Evolutionary conservation across 1,140 invertebrate genomes (phyloP), one percentile per base, ranked within the genome.

Genomic region (Mamestra configurata): DNA sequence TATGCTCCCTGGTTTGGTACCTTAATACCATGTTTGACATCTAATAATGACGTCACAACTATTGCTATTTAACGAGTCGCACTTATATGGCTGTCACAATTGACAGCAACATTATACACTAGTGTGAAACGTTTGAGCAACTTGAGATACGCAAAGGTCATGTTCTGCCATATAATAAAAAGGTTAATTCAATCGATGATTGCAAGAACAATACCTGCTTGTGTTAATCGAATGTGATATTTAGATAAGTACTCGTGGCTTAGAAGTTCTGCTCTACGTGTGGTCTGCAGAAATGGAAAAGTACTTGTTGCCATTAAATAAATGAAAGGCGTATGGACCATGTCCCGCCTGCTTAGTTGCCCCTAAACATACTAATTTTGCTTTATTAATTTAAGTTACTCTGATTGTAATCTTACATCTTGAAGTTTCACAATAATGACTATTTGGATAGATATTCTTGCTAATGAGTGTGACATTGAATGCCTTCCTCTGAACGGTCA

Each of bases 171-270:
- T 40, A 64, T 40, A 59, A 49, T 3, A 40, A 18, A 64, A 64
- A 64, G 59, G 59, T 64, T 40, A 66, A 66, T 20, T 35, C 35
- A 37, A 64, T 64, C 59, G 59, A 64, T 64, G 40, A 64, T 64
- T 40, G 31, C 59, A 64, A 64, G 59, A 64, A 64, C 59, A 64
- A 40, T 64, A 22, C 59, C n/a, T n/a, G n/a, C n/a, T 20, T 40
- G 55, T 31, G 18, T 64, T 40, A 40, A 64, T 40, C n/a, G n/a
- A 8, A 18, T 61, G 43, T n/a, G 15, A n/a, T 49, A 49, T 49
- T 49, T 49, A 49, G 15, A 40, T 4, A n/a, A n/a, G n/a, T n/a
- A n/a, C n/a, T n/a, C n/a, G n/a, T n/a, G n/a, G n/a, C n/a, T n/a
- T 10, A 40, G 11, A 49, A n/a, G 1, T 59, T 59, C 3, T 31